phyloP scores from a whole-genome alignment of 2,888 invertebrate genomes.

The Cynaeus angustus region DNA sequence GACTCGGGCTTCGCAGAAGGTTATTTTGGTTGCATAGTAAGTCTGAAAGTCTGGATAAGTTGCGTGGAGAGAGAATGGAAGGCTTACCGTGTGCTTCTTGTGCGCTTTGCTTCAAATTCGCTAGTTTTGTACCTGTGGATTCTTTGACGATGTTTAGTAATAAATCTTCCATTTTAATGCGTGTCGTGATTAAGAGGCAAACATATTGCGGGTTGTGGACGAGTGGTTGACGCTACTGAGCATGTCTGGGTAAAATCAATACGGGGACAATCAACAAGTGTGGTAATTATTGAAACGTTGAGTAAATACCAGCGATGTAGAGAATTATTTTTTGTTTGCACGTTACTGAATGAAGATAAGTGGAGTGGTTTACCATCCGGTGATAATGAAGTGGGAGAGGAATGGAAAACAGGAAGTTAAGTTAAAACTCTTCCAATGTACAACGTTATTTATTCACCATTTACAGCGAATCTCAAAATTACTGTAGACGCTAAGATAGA shows the following conservation, averaged over 20 bases:
- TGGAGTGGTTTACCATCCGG: too few relatives aligned
- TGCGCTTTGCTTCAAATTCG: constrained; percentile 84
- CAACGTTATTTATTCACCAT: constrained; percentile 42
- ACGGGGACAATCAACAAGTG: constrained; percentile 43
- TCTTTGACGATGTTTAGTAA: constrained; percentile 89
- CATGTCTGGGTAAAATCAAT: constrained; percentile 46
- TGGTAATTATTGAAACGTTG: not conserved
- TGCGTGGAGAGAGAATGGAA: not conserved
- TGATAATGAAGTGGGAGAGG: not conserved
- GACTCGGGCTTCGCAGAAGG: constrained; percentile 83
- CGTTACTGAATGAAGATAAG: too few relatives aligned
- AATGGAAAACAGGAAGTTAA: too few relatives aligned
- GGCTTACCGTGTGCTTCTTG: constrained; percentile 89
- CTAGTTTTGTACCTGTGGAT: constrained; percentile 85
- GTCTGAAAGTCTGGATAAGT: constrained; percentile 74
- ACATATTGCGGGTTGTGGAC: constrained; percentile 39
- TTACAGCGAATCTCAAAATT: constrained; percentile 27
- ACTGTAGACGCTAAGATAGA: constrained; percentile 4
- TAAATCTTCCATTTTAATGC: constrained; percentile 85
- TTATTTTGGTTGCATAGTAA: constrained; percentile 86
- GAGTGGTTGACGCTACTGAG: constrained; percentile 31
- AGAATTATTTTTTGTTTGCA: too few relatives aligned
- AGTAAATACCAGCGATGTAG: not conserved
- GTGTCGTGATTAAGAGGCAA: constrained; percentile 17
- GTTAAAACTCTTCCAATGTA: too few relatives aligned